A percentile compares a stretch with the other conserved stretches of the same genome.
Evolutionary conservation across 2,797 vertebrate genomes (phyloP).

Genomic region (Cyprinodon diabolis): DNA sequence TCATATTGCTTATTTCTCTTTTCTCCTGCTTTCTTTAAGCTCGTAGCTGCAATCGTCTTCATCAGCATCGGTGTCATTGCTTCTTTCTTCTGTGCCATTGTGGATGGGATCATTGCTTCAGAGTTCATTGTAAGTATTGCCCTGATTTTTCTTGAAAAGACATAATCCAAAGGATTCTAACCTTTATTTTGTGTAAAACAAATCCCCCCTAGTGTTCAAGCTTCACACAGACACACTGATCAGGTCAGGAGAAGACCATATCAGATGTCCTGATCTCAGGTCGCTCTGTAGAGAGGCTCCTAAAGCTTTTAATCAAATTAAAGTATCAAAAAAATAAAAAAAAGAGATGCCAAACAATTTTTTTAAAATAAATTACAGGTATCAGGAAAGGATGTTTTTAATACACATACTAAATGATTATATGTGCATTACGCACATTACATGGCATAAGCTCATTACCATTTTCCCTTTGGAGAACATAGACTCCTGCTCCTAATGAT

Average conservation of each 20-base stretch:
- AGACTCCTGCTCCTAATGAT: conserved; percentile 23
- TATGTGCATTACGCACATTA: neutral
- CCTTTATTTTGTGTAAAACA: neutral
- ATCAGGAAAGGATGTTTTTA: neutral
- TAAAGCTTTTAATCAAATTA: neutral
- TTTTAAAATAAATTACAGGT: neutral
- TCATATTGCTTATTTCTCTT: neutral
- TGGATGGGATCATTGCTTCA: conserved; percentile 92
- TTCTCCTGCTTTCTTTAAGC: conserved; percentile 70
- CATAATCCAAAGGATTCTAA: neutral
- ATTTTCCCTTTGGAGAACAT: neutral
- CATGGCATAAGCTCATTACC: neutral
- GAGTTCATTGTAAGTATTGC: conserved; percentile 89
- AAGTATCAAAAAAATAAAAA: neutral
- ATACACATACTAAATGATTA: neutral
- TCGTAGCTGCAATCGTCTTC: conserved; percentile 92
- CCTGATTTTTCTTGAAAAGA: neutral
- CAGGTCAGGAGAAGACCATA: conserved; percentile 25
- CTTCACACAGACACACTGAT: conserved; percentile 1
- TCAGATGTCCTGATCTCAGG: conserved; percentile 19
- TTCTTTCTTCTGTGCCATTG: conserved; percentile 91
- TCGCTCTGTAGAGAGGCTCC: conserved; percentile 9
- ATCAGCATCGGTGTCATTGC: conserved; percentile 91
- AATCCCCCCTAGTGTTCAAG: neutral
- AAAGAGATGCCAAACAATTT: neutral